phyloP scores from a whole-genome alignment of 92 coral and sea anemone species.

The Actinostola sp. region DNA sequence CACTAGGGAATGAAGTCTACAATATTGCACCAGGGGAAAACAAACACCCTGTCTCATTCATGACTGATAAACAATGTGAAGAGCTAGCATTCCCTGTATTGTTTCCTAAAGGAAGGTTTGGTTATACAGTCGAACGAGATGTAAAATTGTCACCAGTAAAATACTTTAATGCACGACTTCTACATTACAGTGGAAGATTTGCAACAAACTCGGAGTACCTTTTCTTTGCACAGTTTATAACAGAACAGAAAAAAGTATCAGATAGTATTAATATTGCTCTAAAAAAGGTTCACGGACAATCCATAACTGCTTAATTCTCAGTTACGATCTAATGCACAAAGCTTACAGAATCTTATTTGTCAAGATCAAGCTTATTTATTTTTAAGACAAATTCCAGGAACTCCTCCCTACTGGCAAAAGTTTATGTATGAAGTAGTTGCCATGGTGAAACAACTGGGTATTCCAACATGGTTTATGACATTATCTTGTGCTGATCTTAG shows the following conservation, averaged over 20 bases:
- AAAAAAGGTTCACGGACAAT: constrained; percentile 53
- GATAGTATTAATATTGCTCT: constrained; percentile 60
- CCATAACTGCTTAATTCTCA: constrained; percentile 61
- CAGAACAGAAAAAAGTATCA: constrained; percentile 57
- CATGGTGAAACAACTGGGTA: constrained; percentile 52
- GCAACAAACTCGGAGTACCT: no score
- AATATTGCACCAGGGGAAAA: constrained; percentile 51
- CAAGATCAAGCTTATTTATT: no score
- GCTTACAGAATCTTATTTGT: no score
- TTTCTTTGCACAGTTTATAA: constrained; percentile 68
- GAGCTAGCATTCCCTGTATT: constrained; percentile 72
- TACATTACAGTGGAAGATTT: no score
- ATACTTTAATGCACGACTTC: constrained; percentile 57
- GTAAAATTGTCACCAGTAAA: constrained; percentile 41
- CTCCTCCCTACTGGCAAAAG: no score
- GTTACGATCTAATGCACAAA: constrained; percentile 43
- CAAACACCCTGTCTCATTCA: constrained; percentile 61
- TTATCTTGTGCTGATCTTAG: no score
- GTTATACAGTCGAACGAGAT: constrained; percentile 39
- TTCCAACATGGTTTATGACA: constrained; percentile 48
- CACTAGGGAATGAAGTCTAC: constrained; percentile 60
- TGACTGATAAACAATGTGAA: constrained; percentile 66
- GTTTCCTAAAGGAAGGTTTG: constrained; percentile 67
- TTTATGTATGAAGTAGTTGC: constrained; percentile 31
- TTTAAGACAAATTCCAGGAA: no score